Percentiles rank a stretch among this genome's conserved stretches.
Evolutionary conservation across 2,113 vertebrate species (phyloP).

Genomic region (Todiramphus saurophagus): DNA sequence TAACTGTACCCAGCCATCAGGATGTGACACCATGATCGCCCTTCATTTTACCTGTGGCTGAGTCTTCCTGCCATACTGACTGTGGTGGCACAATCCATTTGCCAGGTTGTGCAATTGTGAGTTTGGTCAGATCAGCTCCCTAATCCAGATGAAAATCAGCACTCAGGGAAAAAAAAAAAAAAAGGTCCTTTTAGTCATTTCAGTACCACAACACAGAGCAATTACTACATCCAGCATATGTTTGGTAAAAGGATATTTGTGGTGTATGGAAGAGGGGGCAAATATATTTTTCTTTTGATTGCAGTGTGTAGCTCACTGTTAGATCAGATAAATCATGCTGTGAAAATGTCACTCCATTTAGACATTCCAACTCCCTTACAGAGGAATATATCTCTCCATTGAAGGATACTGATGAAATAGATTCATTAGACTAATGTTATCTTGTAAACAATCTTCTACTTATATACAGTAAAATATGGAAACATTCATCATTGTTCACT

Average conservation of each 20-base stretch:
- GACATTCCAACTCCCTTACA: neutral
- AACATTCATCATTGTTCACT: neutral
- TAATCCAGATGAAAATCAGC: neutral
- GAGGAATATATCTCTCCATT: neutral
- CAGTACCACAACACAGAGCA: neutral
- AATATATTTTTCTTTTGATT: neutral
- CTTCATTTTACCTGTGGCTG: neutral
- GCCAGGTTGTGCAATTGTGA: neutral
- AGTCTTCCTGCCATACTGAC: neutral
- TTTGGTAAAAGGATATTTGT: neutral
- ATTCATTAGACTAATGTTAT: neutral
- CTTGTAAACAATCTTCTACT: neutral
- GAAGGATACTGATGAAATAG: neutral
- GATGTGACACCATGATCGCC: neutral
- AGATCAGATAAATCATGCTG: neutral
- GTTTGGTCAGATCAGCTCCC: neutral
- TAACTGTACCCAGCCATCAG: neutral
- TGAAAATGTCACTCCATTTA: neutral
- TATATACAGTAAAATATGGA: neutral
- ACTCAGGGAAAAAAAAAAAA: neutral
- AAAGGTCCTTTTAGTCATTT: neutral
- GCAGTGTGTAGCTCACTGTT: neutral
- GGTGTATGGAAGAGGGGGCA: rapidly evolving
- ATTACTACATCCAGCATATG: neutral
- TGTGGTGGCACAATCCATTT: neutral